Percentiles rank a stretch among this genome's conserved stretches.
Evolutionary conservation across 2,113 vertebrate species (phyloP).

Genomic region (Trichechus manatus): DNA sequence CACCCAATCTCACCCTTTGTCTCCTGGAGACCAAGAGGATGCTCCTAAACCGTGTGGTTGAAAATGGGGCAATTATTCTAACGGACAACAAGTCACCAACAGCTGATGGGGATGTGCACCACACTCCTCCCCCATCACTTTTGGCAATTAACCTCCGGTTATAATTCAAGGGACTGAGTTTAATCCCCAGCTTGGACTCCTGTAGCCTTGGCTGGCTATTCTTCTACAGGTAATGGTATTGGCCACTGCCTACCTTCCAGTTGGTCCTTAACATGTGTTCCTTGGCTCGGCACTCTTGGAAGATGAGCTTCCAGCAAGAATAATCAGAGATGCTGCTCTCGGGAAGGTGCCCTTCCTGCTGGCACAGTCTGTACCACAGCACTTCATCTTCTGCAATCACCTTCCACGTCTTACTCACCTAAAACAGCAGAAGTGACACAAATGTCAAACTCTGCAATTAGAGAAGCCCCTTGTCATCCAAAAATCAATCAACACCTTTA

Average conservation of each 20-base stretch:
- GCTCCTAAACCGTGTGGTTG: not conserved
- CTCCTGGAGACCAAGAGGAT: not conserved
- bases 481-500: slow-evolving; percentile 82
- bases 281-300: slow-evolving; percentile 91
- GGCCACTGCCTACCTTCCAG: slow-evolving; percentile 93
- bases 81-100: not conserved
- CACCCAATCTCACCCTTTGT: not conserved
- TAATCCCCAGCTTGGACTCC: not conserved
- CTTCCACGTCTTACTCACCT: slow-evolving; percentile 97
- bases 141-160: slow-evolving; percentile 41
- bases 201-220: not conserved
- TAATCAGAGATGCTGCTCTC: slow-evolving; percentile 90
- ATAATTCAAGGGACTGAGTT: not conserved
- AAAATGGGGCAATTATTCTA: not conserved
- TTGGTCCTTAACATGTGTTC: slow-evolving; percentile 92
- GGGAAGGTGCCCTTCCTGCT: slow-evolving; percentile 91
- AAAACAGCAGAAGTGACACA: slow-evolving; percentile 79
- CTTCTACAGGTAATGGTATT: not conserved
- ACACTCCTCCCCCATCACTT: not conserved
- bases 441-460: slow-evolving; percentile 38
- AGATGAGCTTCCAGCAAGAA: slow-evolving; percentile 94
- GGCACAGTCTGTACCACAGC: slow-evolving; percentile 95
- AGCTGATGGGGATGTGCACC: not conserved
- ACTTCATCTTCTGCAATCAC: slow-evolving; percentile 95
- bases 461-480: slow-evolving; percentile 56